Conservation (phyloP, 2,888 invertebrate species). For the Xanthostigma xanthostigma region DNA sequence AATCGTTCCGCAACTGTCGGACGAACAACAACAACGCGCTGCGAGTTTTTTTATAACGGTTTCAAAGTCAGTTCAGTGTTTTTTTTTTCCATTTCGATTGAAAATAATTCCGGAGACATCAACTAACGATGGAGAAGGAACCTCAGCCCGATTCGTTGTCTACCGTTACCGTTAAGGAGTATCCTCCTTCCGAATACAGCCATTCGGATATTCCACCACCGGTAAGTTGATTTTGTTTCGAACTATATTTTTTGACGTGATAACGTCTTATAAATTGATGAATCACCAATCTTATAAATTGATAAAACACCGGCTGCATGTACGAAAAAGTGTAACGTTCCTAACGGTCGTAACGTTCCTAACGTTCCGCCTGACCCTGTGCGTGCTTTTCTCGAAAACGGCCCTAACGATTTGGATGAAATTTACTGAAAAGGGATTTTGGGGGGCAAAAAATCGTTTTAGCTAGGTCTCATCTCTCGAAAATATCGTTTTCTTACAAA, state of each 20-base stretch:
- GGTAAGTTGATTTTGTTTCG: not conserved
- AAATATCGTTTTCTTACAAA: no score
- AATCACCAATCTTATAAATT: no score
- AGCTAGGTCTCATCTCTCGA: no score
- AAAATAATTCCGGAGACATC: not conserved
- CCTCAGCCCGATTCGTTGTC: constrained; percentile 6
- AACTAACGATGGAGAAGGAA: constrained; percentile 6
- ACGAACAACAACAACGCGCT: not conserved
- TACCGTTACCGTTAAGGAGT: constrained; percentile 5
- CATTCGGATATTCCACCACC: constrained; percentile 2
- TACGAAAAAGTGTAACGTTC: no score
- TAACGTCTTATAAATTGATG: no score
- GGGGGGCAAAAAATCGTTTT: no score
- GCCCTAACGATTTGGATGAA: no score
- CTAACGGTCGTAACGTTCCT: no score
- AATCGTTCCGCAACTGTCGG: constrained; percentile 4
- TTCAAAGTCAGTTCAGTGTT: not conserved
- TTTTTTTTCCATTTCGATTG: not conserved
- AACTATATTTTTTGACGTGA: not conserved
- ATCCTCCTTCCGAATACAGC: constrained; percentile 2
- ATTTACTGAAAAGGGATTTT: no score
- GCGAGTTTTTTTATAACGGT: not conserved
- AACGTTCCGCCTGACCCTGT: no score
- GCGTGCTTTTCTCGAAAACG: no score
- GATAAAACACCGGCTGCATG: no score